Percentiles rank a stretch among this genome's conserved stretches.
Evolutionary conservation across 2,113 vertebrate genomes (phyloP).

Genomic region (Nibea albiflora): DNA sequence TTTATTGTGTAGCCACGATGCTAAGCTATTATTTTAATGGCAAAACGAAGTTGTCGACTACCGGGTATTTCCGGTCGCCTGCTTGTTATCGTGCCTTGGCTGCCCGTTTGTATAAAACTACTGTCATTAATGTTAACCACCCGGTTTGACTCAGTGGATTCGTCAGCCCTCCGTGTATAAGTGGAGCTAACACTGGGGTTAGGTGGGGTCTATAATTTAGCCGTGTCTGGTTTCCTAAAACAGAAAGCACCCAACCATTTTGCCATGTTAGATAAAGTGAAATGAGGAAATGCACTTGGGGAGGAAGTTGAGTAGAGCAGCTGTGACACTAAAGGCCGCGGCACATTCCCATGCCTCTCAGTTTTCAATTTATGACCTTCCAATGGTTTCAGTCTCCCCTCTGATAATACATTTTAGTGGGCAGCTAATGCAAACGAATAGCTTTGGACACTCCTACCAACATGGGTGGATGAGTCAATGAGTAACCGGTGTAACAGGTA

Average conservation of each 20-base stretch:
- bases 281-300: conserved; percentile 76
- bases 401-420: conserved; percentile 55
- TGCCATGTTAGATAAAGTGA: conserved; percentile 67
- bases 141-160: conserved; percentile 20
- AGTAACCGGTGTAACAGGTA: conserved; percentile 77
- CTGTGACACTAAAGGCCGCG: conserved; percentile 76
- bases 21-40: neutral
- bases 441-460: conserved; percentile 31
- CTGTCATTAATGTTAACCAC: conserved; percentile 6
- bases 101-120: neutral
- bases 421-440: conserved; percentile 37
- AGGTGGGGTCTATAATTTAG: conserved; percentile 51
- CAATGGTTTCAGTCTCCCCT: conserved; percentile 49
- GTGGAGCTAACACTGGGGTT: conserved; percentile 28
- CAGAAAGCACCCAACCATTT: conserved; percentile 42
- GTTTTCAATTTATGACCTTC: conserved; percentile 80
- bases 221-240: conserved; percentile 35
- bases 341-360: conserved; percentile 75
- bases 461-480: conserved; percentile 55
- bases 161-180: conserved; percentile 6
- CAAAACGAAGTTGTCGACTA: accelerated
- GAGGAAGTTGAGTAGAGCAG: conserved; percentile 77
- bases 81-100: neutral
- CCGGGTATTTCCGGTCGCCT: neutral
- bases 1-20: conserved; percentile 3